A percentile compares a stretch with the other conserved stretches of the same genome.
These are phyloP conservation scores for Cottus gobio DNA, from an alignment of 2,113 vertebrate genomes.

Conservation along the genomic window DNA sequence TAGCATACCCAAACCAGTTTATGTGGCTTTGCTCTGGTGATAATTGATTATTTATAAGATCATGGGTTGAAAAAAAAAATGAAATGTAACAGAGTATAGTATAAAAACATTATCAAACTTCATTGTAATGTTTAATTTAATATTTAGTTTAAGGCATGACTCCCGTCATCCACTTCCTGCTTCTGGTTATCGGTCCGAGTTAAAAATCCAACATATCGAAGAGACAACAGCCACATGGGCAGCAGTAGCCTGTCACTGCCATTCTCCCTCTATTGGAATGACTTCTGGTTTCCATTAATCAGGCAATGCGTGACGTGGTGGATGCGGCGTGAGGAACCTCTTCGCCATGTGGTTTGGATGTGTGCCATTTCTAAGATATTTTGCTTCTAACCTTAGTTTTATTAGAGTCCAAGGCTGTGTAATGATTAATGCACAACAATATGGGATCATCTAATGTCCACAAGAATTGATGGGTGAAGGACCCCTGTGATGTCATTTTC, in stretches of 20 bases:
- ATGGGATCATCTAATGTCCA: neutral
- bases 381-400: neutral
- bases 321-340: neutral
- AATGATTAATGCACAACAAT: neutral
- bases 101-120: neutral
- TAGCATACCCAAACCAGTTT: neutral
- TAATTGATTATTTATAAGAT: neutral
- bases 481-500: neutral
- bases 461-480: neutral
- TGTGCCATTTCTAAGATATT: slow-evolving; percentile 4
- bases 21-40: neutral
- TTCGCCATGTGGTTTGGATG: neutral
- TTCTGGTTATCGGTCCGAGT: neutral
- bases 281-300: slow-evolving; percentile 11
- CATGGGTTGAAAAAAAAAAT: neutral
- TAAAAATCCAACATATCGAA: neutral
- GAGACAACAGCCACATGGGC: neutral
- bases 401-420: neutral
- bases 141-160: neutral
- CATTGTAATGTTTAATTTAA: neutral
- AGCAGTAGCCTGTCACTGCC: neutral
- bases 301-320: neutral
- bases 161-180: neutral
- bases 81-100: neutral
- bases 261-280: neutral